These are phyloP conservation scores for Hyperoplus immaculatus DNA, from an alignment of 2,797 vertebrate genomes.

Conservation along the genomic window DNA sequence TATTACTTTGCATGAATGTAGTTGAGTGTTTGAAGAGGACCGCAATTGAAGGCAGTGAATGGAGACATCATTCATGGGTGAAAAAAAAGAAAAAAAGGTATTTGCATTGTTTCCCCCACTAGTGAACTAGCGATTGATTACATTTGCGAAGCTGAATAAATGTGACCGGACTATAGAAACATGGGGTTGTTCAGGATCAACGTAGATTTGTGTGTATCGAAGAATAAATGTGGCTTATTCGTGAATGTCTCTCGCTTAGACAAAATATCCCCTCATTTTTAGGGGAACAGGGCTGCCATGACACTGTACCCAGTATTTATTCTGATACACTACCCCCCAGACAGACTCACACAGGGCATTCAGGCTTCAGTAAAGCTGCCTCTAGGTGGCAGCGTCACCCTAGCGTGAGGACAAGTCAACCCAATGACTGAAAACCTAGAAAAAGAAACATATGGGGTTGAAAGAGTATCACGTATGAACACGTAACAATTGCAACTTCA, in stretches of 20 bases:
- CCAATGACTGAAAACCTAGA: conserved; percentile 27
- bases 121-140: conserved; percentile 69
- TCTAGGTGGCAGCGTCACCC: conserved; percentile 72
- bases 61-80: conserved; percentile 33
- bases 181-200: conserved; percentile 33
- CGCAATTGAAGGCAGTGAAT: conserved; percentile 26
- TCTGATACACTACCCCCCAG: background rate
- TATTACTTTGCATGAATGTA: conserved; percentile 18
- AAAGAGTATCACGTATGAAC: background rate
- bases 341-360: background rate
- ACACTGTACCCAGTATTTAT: conserved; percentile 11
- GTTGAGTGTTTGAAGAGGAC: conserved; percentile 31
- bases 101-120: conserved; percentile 25
- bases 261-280: background rate
- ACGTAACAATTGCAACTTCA: background rate
- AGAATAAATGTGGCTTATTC: background rate
- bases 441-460: conserved; percentile 17
- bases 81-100: background rate
- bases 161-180: conserved; percentile 36
- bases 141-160: conserved; percentile 54
- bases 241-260: background rate
- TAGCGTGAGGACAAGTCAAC: conserved; percentile 23
- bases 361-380: conserved; percentile 25
- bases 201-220: background rate
- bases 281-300: background rate